Evolutionary conservation across 2,888 invertebrate genomes (phyloP), one percentile per base, ranked within the genome.

Genomic region (Gerosis bhagava): DNA sequence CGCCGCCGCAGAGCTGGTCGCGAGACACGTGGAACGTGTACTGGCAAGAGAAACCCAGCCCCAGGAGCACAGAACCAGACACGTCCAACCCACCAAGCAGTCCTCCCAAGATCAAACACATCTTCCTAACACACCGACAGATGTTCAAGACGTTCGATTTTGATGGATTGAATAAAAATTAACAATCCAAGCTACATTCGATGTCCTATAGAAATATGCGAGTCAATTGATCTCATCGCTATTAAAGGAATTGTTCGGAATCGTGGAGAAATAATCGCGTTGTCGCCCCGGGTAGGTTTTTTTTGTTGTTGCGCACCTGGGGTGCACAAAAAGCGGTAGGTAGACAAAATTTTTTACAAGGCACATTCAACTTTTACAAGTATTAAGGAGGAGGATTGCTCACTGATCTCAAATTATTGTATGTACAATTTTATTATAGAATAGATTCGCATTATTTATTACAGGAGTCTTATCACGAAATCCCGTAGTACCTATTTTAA

Each of bases 61-160:
- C 0, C 83, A 81, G 49, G 81, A 83, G 37, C 82, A 80, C 12
- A 70, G 79, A 37, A 55, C 77, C 5, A 65, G 83, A 24, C 75
- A 70, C 49, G 52, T 64, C 1, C 78, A 70, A 25, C 71, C 72
- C 2, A 59, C 65, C 57, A 86, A 88, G 54, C 83, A 77, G 42
- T 56, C 71, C 32, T 53, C 77, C 0, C 57, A 75, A 3, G 81
- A 77, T 29, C 82, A 77, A 45, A 87, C 84, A 0, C 77, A 76
- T 48, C 73, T 87, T 2, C 90, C 92, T 1, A 87, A 90, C 51
- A 93, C 93, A 2, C 93, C 93, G 3, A 93, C 92, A 22, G 93
- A 93, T 59, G 91, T 93, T 7, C 91, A 92, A 54, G 92, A 92
- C 63, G 90, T 93, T 43, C 86, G 87, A 56, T 91, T 92, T 67